Conservation (phyloP, 2,113 vertebrate species). For the Symphodus melops region DNA sequence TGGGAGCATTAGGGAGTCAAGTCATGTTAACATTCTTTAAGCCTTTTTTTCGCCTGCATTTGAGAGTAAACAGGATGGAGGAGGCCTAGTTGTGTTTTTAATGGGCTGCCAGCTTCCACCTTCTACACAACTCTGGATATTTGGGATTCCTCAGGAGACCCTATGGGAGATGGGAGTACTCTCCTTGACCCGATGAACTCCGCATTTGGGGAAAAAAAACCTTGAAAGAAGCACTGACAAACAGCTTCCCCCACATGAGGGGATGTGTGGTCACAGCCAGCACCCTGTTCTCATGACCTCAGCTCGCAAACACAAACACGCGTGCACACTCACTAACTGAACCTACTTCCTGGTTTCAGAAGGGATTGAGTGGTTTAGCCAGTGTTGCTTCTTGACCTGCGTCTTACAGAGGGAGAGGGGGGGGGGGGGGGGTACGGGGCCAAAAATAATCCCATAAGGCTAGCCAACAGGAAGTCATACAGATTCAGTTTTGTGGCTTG, state of each 20-base stretch:
- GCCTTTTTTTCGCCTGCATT: conserved; percentile 35
- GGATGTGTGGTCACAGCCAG: conserved; percentile 59
- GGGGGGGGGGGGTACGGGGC: conserved; percentile 1
- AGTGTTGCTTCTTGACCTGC: conserved; percentile 66
- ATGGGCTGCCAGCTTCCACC: conserved; percentile 43
- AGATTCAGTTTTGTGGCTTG: conserved; percentile 20
- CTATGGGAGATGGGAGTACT: conserved; percentile 61
- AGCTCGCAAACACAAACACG: conserved; percentile 61
- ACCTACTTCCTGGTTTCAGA: conserved; percentile 77
- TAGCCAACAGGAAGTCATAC: conserved; percentile 68
- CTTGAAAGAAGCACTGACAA: conserved; percentile 48
- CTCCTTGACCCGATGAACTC: conserved; percentile 63
- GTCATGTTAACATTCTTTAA: conserved; percentile 57
- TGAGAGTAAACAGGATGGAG: conserved; percentile 62
- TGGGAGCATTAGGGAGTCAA: conserved; percentile 57
- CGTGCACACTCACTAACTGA: conserved; percentile 51
- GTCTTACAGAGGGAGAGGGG: conserved; percentile 57
- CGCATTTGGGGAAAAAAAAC: conserved; percentile 32
- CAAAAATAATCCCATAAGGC: conserved; percentile 51
- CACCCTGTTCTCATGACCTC: conserved; percentile 79
- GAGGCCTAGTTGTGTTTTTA: conserved; percentile 47
- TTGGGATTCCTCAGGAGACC: conserved; percentile 69
- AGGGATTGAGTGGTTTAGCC: conserved; percentile 62
- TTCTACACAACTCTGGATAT: conserved; percentile 54
- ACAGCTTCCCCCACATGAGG: conserved; percentile 44